Conservation (phyloP, 2,888 invertebrate genomes). For the Acrocera orbiculus region DNA sequence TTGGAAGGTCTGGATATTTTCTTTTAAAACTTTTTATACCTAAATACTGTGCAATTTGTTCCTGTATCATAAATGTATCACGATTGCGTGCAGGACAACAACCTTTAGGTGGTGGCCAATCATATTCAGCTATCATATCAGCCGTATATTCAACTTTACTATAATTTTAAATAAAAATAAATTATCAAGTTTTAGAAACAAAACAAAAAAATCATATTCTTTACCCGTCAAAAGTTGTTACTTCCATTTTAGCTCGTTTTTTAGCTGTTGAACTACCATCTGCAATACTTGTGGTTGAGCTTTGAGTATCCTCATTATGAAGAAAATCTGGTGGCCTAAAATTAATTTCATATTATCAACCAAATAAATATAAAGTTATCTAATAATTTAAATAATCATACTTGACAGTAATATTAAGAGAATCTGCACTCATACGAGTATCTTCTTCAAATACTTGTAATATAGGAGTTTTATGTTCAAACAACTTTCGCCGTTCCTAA, state of each 20-base stretch:
- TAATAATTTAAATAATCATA: constrained; percentile 15
- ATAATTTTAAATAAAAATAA: constrained; percentile 3
- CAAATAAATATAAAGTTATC: background rate
- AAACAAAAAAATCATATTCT: constrained; percentile 2
- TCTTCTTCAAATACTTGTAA: constrained; percentile 53
- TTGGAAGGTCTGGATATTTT: constrained; percentile 75
- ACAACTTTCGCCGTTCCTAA: constrained; percentile 12
- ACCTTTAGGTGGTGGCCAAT: constrained; percentile 57
- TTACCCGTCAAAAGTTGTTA: constrained; percentile 33
- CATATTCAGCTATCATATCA: constrained; percentile 82
- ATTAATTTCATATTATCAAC: too few relatives aligned
- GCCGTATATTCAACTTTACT: constrained; percentile 50
- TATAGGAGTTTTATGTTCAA: constrained; percentile 29
- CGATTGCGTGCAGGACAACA: constrained; percentile 36
- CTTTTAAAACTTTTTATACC: constrained; percentile 93
- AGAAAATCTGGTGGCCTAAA: constrained; percentile 28
- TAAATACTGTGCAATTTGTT: constrained; percentile 88
- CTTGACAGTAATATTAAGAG: constrained; percentile 34
- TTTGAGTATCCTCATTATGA: constrained; percentile 54
- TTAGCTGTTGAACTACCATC: constrained; percentile 14
- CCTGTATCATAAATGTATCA: constrained; percentile 87
- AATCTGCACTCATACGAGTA: constrained; percentile 59
- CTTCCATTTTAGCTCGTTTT: constrained; percentile 32
- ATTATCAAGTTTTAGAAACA: background rate
- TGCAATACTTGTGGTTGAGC: constrained; percentile 39